Conservation (phyloP, 2,888 invertebrate species). For the Charanyca ferruginea region DNA sequence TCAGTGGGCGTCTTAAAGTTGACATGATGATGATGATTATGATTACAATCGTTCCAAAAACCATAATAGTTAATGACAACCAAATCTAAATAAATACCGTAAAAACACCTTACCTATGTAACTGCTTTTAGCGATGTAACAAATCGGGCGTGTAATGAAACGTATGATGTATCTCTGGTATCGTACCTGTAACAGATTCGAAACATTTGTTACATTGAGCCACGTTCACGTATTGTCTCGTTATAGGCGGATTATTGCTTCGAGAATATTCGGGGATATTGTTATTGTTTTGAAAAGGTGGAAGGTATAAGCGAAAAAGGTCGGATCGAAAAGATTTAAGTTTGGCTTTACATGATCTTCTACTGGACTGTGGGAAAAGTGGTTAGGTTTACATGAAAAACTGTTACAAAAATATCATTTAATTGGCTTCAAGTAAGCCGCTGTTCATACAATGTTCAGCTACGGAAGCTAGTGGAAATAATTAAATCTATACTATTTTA, state of each 20-base stretch:
- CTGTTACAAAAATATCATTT: neutral
- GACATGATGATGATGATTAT: too few relatives aligned
- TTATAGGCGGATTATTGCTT: constrained; percentile 53
- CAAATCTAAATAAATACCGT: constrained; percentile 8
- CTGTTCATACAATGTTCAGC: too few relatives aligned
- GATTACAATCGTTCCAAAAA: neutral
- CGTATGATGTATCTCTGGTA: constrained; percentile 50
- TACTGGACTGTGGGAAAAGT: neutral
- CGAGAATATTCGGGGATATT: constrained; percentile 27
- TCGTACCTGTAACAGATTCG: constrained; percentile 65
- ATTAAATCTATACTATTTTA: too few relatives aligned
- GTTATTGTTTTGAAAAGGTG: constrained; percentile 40
- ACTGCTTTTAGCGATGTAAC: constrained; percentile 37
- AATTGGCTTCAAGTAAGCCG: too few relatives aligned
- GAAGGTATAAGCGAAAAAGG: constrained; percentile 13
- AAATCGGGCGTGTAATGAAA: constrained; percentile 68
- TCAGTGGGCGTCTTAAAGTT: too few relatives aligned
- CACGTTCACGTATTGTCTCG: constrained; percentile 48
- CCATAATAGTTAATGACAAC: neutral
- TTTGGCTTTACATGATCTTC: constrained; percentile 35
- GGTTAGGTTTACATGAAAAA: neutral
- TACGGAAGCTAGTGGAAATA: too few relatives aligned
- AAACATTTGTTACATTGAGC: constrained; percentile 57
- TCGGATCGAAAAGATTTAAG: constrained; percentile 15
- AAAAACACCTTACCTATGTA: constrained; percentile 32